phyloP scores from a whole-genome alignment of 2,113 vertebrate genomes.

The Carollia perspicillata region DNA sequence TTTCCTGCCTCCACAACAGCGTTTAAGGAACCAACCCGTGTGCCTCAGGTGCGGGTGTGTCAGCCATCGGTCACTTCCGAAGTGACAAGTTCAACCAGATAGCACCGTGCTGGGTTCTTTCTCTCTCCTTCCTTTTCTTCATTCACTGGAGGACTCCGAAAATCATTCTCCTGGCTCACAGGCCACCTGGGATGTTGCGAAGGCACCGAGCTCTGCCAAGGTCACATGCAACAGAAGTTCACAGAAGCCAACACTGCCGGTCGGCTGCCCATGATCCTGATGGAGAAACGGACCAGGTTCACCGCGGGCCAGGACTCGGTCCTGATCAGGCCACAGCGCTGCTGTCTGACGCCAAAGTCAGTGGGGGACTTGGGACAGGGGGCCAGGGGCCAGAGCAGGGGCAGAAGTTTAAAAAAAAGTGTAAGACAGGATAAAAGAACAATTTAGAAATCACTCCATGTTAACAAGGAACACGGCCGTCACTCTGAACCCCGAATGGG shows the following conservation, averaged over 20 bases:
- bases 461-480: constrained; percentile 66
- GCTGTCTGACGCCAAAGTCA: constrained; percentile 61
- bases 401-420: background rate
- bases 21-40: background rate
- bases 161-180: constrained; percentile 1
- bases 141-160: constrained; percentile 44
- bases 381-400: background rate
- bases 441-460: constrained; percentile 67
- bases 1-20: background rate
- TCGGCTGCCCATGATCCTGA: background rate
- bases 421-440: constrained; percentile 60
- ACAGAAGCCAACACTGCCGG: constrained; percentile 64
- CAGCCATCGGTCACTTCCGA: constrained; percentile 46
- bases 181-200: constrained; percentile 47
- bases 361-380: background rate
- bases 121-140: background rate
- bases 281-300: constrained; percentile 39
- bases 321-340: constrained; percentile 9
- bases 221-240: constrained; percentile 43
- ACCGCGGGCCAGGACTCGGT: background rate
- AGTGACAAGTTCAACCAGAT: constrained; percentile 75
- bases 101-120: constrained; percentile 41
- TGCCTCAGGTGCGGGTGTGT: too few relatives aligned
- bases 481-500: constrained; percentile 54
- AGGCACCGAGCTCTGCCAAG: constrained; percentile 41